Evolutionary conservation across 2,888 invertebrate genomes (phyloP).

Genomic region (Apamea crenata): DNA sequence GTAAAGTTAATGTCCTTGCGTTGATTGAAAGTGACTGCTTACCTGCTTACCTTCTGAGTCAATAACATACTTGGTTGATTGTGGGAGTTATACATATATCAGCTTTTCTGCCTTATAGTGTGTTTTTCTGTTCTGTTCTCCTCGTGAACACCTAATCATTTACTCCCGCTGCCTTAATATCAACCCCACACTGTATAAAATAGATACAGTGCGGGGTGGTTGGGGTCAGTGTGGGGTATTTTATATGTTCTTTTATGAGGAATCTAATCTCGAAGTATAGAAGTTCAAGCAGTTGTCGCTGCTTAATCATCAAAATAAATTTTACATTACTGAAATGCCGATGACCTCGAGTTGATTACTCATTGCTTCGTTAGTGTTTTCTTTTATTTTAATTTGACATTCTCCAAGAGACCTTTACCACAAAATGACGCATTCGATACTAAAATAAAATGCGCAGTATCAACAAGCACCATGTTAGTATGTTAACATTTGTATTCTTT

Average conservation of each 20-base stretch:
- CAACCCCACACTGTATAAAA: background rate
- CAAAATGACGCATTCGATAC: slow-evolving; percentile 31
- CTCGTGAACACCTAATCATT: no score
- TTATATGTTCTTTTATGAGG: background rate
- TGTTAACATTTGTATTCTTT: slow-evolving; percentile 60
- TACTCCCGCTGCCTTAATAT: background rate
- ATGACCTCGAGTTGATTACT: slow-evolving; percentile 41
- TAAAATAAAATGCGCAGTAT: slow-evolving; percentile 33
- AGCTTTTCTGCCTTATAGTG: no score
- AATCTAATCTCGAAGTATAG: background rate
- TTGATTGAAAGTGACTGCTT: slow-evolving; percentile 15
- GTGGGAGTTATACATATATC: no score
- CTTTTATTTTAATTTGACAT: slow-evolving; percentile 32
- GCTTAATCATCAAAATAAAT: slow-evolving; percentile 2
- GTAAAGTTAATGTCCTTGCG: background rate
- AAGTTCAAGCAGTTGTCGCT: background rate
- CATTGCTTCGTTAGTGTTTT: slow-evolving; percentile 38
- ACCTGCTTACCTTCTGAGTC: background rate
- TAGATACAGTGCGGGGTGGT: no score
- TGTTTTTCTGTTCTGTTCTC: background rate
- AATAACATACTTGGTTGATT: background rate
- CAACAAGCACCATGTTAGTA: slow-evolving; percentile 35
- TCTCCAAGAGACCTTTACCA: slow-evolving; percentile 34
- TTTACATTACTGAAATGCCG: slow-evolving; percentile 1
- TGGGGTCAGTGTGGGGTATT: no score